Percentiles rank a stretch among this genome's conserved stretches.
Evolutionary conservation across 2,113 vertebrate species (phyloP).

Genomic region (Sebastes fasciatus): DNA sequence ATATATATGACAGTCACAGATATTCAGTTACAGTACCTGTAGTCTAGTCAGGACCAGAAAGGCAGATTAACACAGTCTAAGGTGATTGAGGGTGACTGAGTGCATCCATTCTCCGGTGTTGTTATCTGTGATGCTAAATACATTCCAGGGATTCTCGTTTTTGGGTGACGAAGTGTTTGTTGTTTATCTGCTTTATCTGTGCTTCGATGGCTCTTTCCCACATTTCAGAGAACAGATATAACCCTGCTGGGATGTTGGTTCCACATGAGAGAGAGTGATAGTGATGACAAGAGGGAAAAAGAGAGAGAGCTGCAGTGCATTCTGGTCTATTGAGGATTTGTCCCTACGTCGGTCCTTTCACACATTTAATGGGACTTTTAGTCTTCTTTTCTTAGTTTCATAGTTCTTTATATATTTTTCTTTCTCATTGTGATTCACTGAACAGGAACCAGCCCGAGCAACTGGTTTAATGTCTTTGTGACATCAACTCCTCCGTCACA

Average conservation of each 20-base stretch:
- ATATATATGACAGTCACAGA: not conserved
- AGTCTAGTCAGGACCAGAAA: not conserved
- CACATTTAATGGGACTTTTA: not conserved
- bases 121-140: conserved; percentile 18
- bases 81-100: conserved; percentile 4
- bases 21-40: not conserved
- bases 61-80: too few species aligned
- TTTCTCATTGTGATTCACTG: not conserved
- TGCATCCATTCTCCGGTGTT: too few species aligned
- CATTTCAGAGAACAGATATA: conserved; percentile 9
- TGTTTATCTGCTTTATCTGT: conserved; percentile 12
- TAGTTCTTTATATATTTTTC: not conserved
- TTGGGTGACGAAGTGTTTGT: not conserved
- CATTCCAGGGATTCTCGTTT: conserved; percentile 23
- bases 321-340: not conserved
- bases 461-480: not conserved
- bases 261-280: not conserved
- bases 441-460: not conserved
- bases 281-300: not conserved
- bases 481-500: not conserved
- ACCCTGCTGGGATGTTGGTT: not conserved
- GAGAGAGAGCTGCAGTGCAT: not conserved
- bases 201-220: not conserved
- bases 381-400: not conserved
- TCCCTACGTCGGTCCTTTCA: not conserved